These are phyloP conservation scores for Pseudomyrmex pallidus DNA, from an alignment of 1,140 invertebrate genomes.

Conservation along the genomic window DNA sequence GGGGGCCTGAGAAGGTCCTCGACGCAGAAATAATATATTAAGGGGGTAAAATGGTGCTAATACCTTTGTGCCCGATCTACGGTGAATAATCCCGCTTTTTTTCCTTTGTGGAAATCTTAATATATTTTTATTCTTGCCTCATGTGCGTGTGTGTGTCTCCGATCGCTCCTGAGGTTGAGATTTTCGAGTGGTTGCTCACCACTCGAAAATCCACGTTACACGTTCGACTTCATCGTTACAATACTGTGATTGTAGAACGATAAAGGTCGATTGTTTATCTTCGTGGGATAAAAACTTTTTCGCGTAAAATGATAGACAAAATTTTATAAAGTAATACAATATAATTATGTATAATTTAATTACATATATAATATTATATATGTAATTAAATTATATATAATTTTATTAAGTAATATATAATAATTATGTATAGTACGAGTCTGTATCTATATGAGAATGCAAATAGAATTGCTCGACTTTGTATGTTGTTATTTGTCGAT, in stretches of 20 bases:
- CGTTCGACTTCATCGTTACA: neutral
- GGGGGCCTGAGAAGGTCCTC: constrained; percentile 71
- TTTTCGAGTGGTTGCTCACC: constrained; percentile 27
- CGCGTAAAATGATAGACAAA: too few relatives aligned
- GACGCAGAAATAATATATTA: constrained; percentile 84
- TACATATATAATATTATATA: neutral
- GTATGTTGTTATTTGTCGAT: constrained; percentile 37
- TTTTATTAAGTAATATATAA: neutral
- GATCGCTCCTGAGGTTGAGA: constrained; percentile 16
- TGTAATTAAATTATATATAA: neutral
- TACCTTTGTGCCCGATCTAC: constrained; percentile 77
- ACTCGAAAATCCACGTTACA: too few relatives aligned
- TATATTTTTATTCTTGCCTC: constrained; percentile 72
- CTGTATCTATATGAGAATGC: neutral
- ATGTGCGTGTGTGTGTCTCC: neutral
- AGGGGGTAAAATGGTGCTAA: constrained; percentile 83
- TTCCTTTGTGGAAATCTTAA: constrained; percentile 78
- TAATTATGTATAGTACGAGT: neutral
- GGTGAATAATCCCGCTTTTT: constrained; percentile 76
- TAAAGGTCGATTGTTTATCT: too few relatives aligned
- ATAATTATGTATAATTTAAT: neutral
- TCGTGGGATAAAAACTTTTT: too few relatives aligned
- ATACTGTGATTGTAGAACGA: neutral
- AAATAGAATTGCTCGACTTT: neutral
- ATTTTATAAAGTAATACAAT: too few relatives aligned